Evolutionary conservation across 1,140 invertebrate genomes (phyloP), one percentile per base, ranked within the genome.

Genomic region (Steinernema feltiae): DNA sequence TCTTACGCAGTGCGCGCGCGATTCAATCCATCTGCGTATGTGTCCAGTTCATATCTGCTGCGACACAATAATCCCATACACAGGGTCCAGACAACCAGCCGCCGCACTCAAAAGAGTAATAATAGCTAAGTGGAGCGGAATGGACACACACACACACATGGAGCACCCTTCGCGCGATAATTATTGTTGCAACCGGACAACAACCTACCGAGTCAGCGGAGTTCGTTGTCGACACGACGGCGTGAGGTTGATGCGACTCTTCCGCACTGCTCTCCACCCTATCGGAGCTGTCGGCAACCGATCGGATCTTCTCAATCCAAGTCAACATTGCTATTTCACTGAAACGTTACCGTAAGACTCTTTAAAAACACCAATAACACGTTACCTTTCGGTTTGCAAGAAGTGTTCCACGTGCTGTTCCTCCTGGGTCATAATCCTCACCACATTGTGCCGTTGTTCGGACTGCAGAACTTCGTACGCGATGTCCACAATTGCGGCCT

Each of bases 91-190:
- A 27, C 53, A n/a, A 27, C 15, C 53, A 63, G 53, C 53, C 53
- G 53, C 53, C 53, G 53, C 53, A 63, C 53, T 63, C 53, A 63
- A 63, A 63, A 63, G 53, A 63, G 53, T 63, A 63, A 63, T 63
- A 63, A 63, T 63, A 63, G 53, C 53, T 21, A 63, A 63, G 53
- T 63, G 53, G 53, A 63, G 53, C 53, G 53, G 53, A 63, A 63
- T 63, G 53, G 53, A 63, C 53, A 63, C 53, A 63, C 24, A 12
- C 53, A 41, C 35, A 27, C 53, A 63, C 53, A 63, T 63, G 53
- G 53, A 63, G 53, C 53, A 63, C 53, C 24, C 53, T 63, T 63
- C 53, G 53, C 12, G 53, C 53, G 53, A 63, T 63, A 63, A 63
- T 63, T 63, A 63, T 27, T 63, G 53, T 63, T 63, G 53, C 53